Percentiles rank a stretch among this genome's conserved stretches.
Conservation (phyloP, 2,113 vertebrate genomes). For the Tor tambroides region DNA sequence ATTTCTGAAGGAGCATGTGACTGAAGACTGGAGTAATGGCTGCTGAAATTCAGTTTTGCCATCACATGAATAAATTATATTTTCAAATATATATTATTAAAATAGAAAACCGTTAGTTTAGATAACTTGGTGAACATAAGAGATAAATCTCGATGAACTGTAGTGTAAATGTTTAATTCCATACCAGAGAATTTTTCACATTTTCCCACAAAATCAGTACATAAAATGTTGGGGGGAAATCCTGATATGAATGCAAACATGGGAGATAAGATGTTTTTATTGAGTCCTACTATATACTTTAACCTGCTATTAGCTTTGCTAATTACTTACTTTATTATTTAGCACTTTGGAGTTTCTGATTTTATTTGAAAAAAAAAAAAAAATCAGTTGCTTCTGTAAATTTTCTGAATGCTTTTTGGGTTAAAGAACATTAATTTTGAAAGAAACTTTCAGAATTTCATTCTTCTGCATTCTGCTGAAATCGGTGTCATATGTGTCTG, state of each 20-base stretch:
- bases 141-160: background rate
- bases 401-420: background rate
- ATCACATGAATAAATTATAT: too few species aligned
- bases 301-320: background rate
- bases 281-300: background rate
- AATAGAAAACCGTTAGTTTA: background rate
- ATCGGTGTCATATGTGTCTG: constrained; percentile 10
- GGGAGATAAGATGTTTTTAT: background rate
- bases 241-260: background rate
- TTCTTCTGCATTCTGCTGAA: background rate
- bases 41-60: too few species aligned
- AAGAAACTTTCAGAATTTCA: background rate
- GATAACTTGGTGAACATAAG: background rate
- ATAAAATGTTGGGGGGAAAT: background rate
- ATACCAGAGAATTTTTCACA: background rate
- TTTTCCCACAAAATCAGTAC: background rate
- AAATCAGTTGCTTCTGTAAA: too few species aligned
- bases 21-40: too few species aligned
- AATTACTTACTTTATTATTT: background rate
- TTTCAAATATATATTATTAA: too few species aligned
- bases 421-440: background rate
- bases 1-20: too few species aligned
- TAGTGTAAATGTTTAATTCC: background rate
- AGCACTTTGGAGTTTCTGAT: background rate
- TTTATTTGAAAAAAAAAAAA: background rate